Base-by-base conservation (phyloP, 2,888 invertebrate species). In the Cotesia congregata region DNA sequence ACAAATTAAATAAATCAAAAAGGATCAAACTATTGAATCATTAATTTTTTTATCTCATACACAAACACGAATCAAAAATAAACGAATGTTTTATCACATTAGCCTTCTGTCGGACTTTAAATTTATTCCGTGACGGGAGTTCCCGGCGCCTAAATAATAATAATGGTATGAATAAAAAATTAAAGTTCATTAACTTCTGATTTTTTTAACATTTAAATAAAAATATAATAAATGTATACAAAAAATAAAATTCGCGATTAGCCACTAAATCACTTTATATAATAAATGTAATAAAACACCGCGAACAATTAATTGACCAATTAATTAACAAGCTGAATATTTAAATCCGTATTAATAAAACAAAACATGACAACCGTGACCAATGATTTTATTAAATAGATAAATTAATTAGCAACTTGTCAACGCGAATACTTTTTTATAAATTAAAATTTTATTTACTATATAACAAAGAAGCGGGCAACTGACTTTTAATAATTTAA, bases 331-430 rank as follows among this genome's bases (percentile, higher is more conserved):
- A 9, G 6, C 15, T 9, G 40, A 64, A 38, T 38, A 30, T 30
- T 30, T 17, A 72, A 30, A 40, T n/a, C 6, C 50, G 12, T 50
- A 50, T 50, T 50, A 50, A 50, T 50, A 50, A 50, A 50, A 50
- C 50, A 9, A 50, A 50, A 6, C 50, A 50, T 50, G 50, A 50
- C 50, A 50, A 50, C 50, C 50, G 50, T 50, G 50, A 50, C 7
- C 12, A 38, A 40, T 30, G 59, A 20, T 76, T 76, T 65, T 67
- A 77, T 77, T 61, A 39, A 41, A 59, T 67, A 30, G 68, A 59
- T 20, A 68, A 65, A 72, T 75, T 75, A 78, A 78, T 78, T 75
- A 78, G 76, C 73, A 61, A 62, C 65, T 50, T 76, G 78, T 40
- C 78, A 67, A 71, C 62, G 65, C 73, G 73, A 73, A 73, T 70